Base-by-base conservation (phyloP, 2,888 invertebrate species). In the Pseudococcus jackbeardsleyi region DNA sequence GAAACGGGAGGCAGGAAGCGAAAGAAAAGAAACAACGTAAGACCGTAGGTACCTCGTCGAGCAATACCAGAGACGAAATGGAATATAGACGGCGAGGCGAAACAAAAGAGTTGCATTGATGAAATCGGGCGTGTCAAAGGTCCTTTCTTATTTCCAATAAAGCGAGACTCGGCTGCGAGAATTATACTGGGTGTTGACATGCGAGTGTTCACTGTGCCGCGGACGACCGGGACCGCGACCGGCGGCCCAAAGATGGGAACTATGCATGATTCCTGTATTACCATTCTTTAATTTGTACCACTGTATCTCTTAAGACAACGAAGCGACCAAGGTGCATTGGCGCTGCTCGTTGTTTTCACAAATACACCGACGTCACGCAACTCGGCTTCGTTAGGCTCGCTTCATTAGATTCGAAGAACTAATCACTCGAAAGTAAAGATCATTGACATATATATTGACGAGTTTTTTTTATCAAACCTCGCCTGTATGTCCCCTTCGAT, bases 61-160 rank as follows among this genome's bases (percentile, higher is more conserved):
- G 39, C 42, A 42, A 42, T 42, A 42, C 42, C 9, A 9, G 5
- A 42, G 42, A 42, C 42, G 42, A 9, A 42, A 42, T 42, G 42
- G 64, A 59, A 59, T 72, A 46, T 68, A 64, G 22, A 64, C 39
- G 17, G 54, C 87, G 48, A 86, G 26, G 85, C 88, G 88, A 88
- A 88, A 88, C 88, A 88, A 88, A 88, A 88, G 88, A 88, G 88
- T 88, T 88, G 50, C 88, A 88, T 88, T 88, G 88, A 88, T 82
- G 88, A 88, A 88, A 88, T 88, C 88, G 85, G 88, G 88, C 88
- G 88, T 88, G 88, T 88, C 88, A 88, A 88, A 88, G 88, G 88
- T 88, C 88, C 68, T 88, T 87, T 88, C 59, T 59, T 54, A 22
- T 77, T 68, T 48, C 19, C 79, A 26, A 48, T 11, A 19, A 22